Evolutionary conservation across 1,140 invertebrate species (phyloP), one percentile per base, ranked within the genome.

Genomic region (Fragariocoptes setiger): DNA sequence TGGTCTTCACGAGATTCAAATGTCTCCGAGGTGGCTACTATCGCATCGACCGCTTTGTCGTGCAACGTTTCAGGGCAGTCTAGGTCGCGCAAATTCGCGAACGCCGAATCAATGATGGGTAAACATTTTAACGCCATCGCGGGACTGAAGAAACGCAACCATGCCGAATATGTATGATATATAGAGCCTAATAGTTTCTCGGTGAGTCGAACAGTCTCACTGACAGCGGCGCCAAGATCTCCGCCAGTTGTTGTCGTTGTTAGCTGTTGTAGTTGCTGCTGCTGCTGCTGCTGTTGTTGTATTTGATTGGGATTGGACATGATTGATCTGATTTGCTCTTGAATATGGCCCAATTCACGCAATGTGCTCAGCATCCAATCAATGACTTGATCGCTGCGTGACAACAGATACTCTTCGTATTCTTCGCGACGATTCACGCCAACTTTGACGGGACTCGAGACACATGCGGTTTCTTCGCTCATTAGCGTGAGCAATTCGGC

Each of bases 1-100:
- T 74, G 65, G 53, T 68, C 69, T 45, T 66, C 67, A 49, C 75
- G 67, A 47, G 79, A 71, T 58, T 47, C 46, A 39, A 43, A 45
- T 13, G 42, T 21, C 35, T 40, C 19, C n/a, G 45, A 21, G 4
- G 45, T 39, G 20, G 36, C 36, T 39, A 40, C 39, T 12, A 47
- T 18, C n/a, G 43, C 41, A 21, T 47, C 44, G 12, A 43, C 15
- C n/a, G 42, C 46, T 17, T 42, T 39, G 16, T 47, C 43, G 35
- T 47, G 46, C 17, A 47, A 31, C 4, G 18, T 21, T n/a, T 42
- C 40, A 16, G 44, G 18, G 21, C 40, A 42, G 19, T 47, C 20
- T 18, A 38, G 21, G 37, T 47, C 46, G 37, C 37, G 21, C n/a
- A 47, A 17, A 21, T 14, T 25, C 31, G 14, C 21, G 40, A 47